Base-by-base conservation (phyloP, 2,113 vertebrate genomes). In the Ptilonorhynchus violaceus region DNA sequence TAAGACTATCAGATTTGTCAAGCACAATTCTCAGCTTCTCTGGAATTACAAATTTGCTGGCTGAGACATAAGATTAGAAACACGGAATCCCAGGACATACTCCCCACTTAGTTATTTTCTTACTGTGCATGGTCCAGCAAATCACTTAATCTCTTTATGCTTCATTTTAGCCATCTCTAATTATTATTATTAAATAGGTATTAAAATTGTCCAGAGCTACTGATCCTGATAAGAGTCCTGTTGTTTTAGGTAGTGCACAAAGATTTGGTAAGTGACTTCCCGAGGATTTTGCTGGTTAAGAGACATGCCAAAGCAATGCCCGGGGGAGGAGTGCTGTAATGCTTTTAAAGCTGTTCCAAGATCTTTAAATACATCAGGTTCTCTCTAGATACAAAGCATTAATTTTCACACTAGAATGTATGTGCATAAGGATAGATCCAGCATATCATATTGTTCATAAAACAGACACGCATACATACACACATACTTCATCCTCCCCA, bases 111-210 rank as follows among this genome's bases (percentile, higher is more conserved):
- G 39, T 55, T 69, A 67, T 89, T 91, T 87, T 50, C 91, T 92
- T 94, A 66, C 58, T 82, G 37, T 85, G 67, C 21, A 28, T 49
- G 72, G 84, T 85, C 37, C 53, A 91, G 63, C 41, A 96, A 92
- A 84, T 85, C 53, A 76, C 25, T 93, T 95, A 91, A 94, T 94
- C 68, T 76, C 60, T 95, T 92, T 93, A 88, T 79, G 66, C 13
- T 15, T 85, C 7, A 68, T 78, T 92, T 92, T 87, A 85, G n/a
- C 24, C 44, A 64, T 30, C 49, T 76, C 16, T 93, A 93, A 85
- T 95, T 93, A 81, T 92, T 91, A 80, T 87, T 89, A 92, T 91
- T 96, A 95, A 93, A 39, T 11, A 87, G 42, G 59, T 63, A 85
- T 93, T 89, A 85, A 85, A 91, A 94, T 76, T 66, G 23, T 22